Evolutionary conservation across 35 echinoderm and acorn worm species (phyloP).

Genomic region (Diadema setosum): DNA sequence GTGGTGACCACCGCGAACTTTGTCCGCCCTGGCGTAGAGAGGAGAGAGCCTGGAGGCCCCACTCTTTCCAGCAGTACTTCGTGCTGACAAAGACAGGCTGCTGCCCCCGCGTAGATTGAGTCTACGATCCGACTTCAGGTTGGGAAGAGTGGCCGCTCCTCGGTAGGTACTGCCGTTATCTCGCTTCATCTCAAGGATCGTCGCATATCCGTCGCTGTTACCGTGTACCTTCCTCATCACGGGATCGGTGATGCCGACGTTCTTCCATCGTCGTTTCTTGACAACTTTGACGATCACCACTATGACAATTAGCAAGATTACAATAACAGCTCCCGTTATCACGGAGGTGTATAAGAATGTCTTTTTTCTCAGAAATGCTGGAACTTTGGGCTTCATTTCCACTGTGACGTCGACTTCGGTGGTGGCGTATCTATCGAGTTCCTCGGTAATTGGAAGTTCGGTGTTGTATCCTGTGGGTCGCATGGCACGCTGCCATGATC

Average conservation of each 20-base stretch:
- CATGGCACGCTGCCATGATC: neutral
- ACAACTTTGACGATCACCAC: slow-evolving; percentile 14
- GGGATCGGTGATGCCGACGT: neutral
- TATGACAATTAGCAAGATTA: neutral
- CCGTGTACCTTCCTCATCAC: neutral
- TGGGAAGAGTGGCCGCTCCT: neutral
- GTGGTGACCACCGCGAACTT: neutral
- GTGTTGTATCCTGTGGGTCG: neutral
- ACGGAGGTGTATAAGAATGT: neutral
- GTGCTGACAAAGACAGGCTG: neutral
- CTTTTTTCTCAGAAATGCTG: neutral
- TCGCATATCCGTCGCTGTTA: neutral
- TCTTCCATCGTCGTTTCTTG: neutral
- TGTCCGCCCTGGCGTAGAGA: neutral
- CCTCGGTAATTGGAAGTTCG: neutral
- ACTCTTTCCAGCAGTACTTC: neutral
- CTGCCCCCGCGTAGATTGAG: neutral
- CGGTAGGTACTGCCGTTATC: neutral
- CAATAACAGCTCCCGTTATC: neutral
- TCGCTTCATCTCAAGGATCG: neutral
- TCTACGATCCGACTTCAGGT: neutral
- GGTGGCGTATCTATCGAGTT: neutral
- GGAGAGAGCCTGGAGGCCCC: neutral
- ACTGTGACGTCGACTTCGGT: neutral
- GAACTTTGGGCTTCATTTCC: neutral